These are phyloP conservation scores for Schizotus pectinicornis DNA, from an alignment of 2,888 invertebrate species.

Conservation along the genomic window DNA sequence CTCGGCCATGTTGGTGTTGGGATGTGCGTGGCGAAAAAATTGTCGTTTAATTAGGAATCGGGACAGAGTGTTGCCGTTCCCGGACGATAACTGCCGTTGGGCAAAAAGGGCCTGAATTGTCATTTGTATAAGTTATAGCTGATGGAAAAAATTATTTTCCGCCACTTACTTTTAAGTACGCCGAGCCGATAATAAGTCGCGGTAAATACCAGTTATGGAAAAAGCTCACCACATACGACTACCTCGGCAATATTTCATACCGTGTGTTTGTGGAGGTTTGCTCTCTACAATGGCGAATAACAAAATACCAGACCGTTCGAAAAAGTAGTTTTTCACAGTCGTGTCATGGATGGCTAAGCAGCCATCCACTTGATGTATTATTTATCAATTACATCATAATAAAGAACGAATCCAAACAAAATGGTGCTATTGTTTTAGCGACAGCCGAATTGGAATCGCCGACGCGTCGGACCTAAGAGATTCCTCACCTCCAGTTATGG, in stretches of 20 bases:
- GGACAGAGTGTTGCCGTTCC: too few species aligned
- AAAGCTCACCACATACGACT: slow-evolving; percentile 20
- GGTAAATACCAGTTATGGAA: slow-evolving; percentile 23
- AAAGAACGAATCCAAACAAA: slow-evolving; percentile 44
- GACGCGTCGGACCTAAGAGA: too few species aligned
- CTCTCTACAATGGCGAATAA: slow-evolving; percentile 37
- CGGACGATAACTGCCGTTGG: background rate
- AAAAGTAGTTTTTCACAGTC: slow-evolving; percentile 49
- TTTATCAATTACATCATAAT: slow-evolving; percentile 55
- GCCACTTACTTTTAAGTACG: slow-evolving; percentile 13
- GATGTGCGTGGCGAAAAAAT: too few species aligned
- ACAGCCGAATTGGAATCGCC: background rate
- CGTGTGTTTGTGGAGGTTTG: background rate
- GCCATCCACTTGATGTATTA: slow-evolving; percentile 53
- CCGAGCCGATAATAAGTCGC: slow-evolving; percentile 20
- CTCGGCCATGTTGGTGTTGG: too few species aligned
- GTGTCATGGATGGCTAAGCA: slow-evolving; percentile 47
- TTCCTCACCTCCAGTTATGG: too few species aligned
- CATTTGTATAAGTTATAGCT: slow-evolving; percentile 12
- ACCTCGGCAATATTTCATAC: slow-evolving; percentile 28
- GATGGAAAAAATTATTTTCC: slow-evolving; percentile 13
- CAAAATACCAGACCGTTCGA: slow-evolving; percentile 35
- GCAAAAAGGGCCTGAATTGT: slow-evolving; percentile 5
- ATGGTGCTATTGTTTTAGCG: slow-evolving; percentile 41
- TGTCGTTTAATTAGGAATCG: too few species aligned